phyloP scores from a whole-genome alignment of 2,113 vertebrate genomes.

The Sialia sialis region DNA sequence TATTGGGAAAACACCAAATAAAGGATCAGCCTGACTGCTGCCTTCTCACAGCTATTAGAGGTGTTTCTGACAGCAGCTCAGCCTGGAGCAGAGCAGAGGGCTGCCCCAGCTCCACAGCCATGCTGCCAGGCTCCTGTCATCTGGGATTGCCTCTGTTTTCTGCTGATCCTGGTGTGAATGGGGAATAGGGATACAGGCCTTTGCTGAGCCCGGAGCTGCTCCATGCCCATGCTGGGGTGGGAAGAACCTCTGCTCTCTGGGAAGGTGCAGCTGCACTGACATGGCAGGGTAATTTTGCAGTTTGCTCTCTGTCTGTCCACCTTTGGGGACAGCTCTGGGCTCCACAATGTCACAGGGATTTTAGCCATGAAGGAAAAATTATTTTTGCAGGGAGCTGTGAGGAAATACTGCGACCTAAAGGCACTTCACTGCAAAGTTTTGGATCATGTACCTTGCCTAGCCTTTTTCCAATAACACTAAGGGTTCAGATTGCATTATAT shows the following conservation, averaged over 20 bases:
- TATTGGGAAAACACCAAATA: too few species aligned
- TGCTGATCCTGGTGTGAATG: too few species aligned
- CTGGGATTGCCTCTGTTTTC: too few species aligned
- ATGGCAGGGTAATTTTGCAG: not conserved
- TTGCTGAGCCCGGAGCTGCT: not conserved
- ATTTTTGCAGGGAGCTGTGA: not conserved
- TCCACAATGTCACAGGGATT: not conserved
- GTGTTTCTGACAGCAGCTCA: too few species aligned
- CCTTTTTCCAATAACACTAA: not conserved
- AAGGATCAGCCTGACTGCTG: too few species aligned
- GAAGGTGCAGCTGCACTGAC: too few species aligned
- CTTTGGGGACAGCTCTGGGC: not conserved
- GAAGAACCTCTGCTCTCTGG: too few species aligned
- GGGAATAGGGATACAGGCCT: not conserved
- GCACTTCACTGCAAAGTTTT: not conserved
- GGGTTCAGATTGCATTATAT: not conserved
- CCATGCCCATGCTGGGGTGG: rapidly evolving
- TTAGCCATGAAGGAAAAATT: not conserved
- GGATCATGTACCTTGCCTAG: not conserved
- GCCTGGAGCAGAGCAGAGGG: too few species aligned
- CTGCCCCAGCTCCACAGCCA: too few species aligned
- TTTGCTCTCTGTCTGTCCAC: not conserved
- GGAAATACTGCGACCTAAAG: not conserved
- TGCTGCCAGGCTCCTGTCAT: too few species aligned
- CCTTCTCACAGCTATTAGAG: too few species aligned